phyloP scores from a whole-genome alignment of 2,797 vertebrate species.

The Chiroxiphia lanceolata region DNA sequence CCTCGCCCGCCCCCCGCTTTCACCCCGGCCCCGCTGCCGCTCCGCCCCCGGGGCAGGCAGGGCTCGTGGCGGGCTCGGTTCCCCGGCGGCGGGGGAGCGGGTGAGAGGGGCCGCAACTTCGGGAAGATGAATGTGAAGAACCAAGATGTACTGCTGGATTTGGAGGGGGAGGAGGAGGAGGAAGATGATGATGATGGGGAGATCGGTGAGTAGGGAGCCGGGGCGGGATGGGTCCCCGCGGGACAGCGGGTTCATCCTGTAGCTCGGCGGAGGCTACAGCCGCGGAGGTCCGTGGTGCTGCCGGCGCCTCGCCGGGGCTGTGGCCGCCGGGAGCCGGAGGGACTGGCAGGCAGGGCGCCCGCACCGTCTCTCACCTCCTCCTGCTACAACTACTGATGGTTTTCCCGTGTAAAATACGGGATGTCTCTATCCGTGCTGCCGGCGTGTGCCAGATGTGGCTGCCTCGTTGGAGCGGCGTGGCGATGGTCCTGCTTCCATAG shows the following conservation, averaged over 20 bases:
- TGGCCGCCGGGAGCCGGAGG: neutral
- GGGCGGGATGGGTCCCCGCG: neutral
- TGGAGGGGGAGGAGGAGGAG: constrained; percentile 3
- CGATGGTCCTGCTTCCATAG: neutral
- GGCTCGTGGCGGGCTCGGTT: neutral
- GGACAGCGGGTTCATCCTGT: neutral
- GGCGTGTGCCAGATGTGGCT: neutral
- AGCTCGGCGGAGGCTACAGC: neutral
- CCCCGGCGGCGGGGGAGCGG: neutral
- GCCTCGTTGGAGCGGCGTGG: rapidly evolving
- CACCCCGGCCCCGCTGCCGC: neutral
- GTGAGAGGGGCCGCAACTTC: rapidly evolving
- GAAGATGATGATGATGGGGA: constrained; percentile 32
- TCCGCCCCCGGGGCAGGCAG: neutral
- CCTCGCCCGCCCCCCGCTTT: neutral
- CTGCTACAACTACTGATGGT: neutral
- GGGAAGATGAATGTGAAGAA: constrained; percentile 17
- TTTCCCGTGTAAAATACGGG: neutral
- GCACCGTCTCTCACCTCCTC: neutral
- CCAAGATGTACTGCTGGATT: constrained; percentile 49
- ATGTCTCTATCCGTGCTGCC: neutral
- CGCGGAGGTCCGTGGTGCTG: neutral
- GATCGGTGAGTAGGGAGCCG: constrained; percentile 38
- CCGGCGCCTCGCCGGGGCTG: neutral
- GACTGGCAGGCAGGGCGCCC: rapidly evolving